phyloP scores from a whole-genome alignment of 2,113 vertebrate genomes.

The Hiodon alosoides region DNA sequence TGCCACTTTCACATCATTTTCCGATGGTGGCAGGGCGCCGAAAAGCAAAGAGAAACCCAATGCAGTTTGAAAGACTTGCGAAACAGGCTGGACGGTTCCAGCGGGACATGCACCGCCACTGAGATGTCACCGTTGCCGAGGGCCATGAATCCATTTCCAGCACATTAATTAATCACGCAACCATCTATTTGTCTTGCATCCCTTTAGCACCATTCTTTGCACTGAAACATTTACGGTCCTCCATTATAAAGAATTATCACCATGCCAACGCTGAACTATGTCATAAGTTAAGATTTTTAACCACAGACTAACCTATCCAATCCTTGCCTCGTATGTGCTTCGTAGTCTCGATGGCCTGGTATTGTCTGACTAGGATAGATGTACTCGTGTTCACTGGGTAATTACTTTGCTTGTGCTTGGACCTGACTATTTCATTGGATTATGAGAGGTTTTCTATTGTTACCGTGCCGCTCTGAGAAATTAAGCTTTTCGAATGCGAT shows the following conservation, averaged over 20 bases:
- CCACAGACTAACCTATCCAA: too few species aligned
- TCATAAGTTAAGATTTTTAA: not conserved
- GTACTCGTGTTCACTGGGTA: too few species aligned
- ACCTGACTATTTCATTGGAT: too few species aligned
- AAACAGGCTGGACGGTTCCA: not conserved
- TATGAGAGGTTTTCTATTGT: too few species aligned
- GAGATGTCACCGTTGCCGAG: conserved; percentile 27
- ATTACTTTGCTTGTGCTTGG: too few species aligned
- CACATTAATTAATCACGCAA: not conserved
- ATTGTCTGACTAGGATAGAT: too few species aligned
- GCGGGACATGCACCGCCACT: conserved; percentile 17
- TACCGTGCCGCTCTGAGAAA: too few species aligned
- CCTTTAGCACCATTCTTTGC: not conserved
- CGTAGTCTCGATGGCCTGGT: too few species aligned
- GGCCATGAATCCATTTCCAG: not conserved
- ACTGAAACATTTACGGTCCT: not conserved
- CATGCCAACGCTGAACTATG: not conserved
- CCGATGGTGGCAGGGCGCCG: conserved; percentile 21
- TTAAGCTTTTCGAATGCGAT: too few species aligned
- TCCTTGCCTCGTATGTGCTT: too few species aligned
- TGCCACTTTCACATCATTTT: conserved; percentile 19
- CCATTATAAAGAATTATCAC: not conserved
- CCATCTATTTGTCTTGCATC: not conserved
- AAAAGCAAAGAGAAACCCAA: not conserved
- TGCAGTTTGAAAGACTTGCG: not conserved